Evolutionary conservation across 1,140 invertebrate genomes (phyloP), one percentile per base, ranked within the genome.

Genomic region (Drosophila tani): DNA sequence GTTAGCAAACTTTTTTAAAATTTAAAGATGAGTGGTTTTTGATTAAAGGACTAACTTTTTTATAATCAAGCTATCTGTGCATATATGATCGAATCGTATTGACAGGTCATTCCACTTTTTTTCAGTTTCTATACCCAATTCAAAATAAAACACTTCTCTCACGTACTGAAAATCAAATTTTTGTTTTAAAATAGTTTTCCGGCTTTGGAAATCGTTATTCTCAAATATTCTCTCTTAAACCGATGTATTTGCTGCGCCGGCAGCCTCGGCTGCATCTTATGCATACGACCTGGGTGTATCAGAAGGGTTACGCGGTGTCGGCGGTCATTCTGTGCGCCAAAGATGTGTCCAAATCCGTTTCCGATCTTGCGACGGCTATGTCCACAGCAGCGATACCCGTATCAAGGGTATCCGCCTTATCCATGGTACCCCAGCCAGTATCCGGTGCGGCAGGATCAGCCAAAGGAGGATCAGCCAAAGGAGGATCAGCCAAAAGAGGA

Each of bases 171-270:
- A 24, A 1, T 41, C 19, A 27, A 45, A 35, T 9, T 24, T 0
- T 14, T 27, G 7, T 68, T 32, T 29, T 4, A 4, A 55, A 45
- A 21, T 32, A 41, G 27, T 17, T 12, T 8, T 27, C 2, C 21
- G 38, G n/a, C n/a, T 11, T 8, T 21, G 0, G 9, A 24, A 21
- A 19, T 19, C 21, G 2, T 8, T n/a, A 15, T 12, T 64, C 11
- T 12, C 0, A 27, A 32, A 38, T 50, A 35, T 47, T 59, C 24
- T n/a, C 45, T 24, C 27, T 32, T 60, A 47, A 70, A 62, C 63
- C 69, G 32, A 65, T 74, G 79, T 71, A 69, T 79, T 49, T 75
- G 53, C 17, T 75, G 47, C 51, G 75, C 47, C 69, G 58, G 79
- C 79, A 73, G 70, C 46, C 40, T 1, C 11, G 51, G 60, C 74